These are phyloP conservation scores for Ophioderma brevispina DNA, from an alignment of 35 echinoderm and acorn worm genomes.

Conservation along the genomic window DNA sequence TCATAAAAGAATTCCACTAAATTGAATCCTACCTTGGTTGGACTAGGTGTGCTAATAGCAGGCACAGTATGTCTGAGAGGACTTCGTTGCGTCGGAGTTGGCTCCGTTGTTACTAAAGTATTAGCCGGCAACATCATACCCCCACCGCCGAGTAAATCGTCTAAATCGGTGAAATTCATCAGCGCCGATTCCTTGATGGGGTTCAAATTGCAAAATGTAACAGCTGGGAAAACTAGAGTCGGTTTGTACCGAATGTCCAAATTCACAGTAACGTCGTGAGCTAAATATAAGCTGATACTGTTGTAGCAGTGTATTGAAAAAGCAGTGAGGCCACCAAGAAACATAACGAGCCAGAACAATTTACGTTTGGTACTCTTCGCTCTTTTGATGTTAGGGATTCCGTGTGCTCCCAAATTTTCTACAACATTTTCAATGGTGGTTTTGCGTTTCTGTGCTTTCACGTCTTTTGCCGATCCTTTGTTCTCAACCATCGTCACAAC, in stretches of 20 bases:
- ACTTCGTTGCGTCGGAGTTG: too few relatives aligned
- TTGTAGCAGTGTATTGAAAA: slow-evolving; percentile 21
- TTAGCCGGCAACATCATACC: too few relatives aligned
- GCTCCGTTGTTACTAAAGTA: too few relatives aligned
- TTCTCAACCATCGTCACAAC: too few relatives aligned
- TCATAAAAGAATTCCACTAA: too few relatives aligned
- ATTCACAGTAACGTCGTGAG: slow-evolving; percentile 57
- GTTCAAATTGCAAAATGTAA: slow-evolving; percentile 91
- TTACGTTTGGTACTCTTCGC: slow-evolving; percentile 38
- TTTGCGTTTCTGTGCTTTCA: too few relatives aligned
- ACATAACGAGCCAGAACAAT: slow-evolving; percentile 56
- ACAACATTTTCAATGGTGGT: neutral
- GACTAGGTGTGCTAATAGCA: too few relatives aligned
- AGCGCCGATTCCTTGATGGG: slow-evolving; percentile 21
- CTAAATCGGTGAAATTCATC: too few relatives aligned
- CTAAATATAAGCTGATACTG: slow-evolving; percentile 36
- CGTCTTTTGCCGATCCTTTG: too few relatives aligned
- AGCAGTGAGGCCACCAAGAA: slow-evolving; percentile 46
- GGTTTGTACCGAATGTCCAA: slow-evolving; percentile 33
- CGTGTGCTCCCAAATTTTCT: slow-evolving; percentile 61
- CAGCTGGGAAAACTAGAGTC: slow-evolving; percentile 58
- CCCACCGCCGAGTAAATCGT: too few relatives aligned
- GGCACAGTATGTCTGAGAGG: too few relatives aligned
- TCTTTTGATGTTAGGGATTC: slow-evolving; percentile 77
- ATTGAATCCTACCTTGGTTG: too few relatives aligned